Evolutionary conservation across 2,113 vertebrate genomes (phyloP), one percentile per base, ranked within the genome.

Genomic region (Rhynchomys soricoides): DNA sequence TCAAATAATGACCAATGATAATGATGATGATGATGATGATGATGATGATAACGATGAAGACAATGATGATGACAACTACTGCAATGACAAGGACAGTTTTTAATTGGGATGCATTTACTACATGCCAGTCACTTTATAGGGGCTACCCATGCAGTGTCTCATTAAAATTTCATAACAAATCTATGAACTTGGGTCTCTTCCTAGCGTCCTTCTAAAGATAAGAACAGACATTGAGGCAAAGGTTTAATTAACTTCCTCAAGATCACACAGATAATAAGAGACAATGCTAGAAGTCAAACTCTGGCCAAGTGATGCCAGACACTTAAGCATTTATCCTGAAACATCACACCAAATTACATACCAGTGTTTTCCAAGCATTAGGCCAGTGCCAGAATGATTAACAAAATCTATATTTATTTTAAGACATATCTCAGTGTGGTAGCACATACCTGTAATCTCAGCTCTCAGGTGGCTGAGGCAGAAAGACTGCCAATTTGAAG

Each of bases 241-340:
- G 34, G 66, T 50, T 91, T 91, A 92, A 95, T 74, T 62, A 95
- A 73, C 26, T 94, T 97, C 31, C 52, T 95, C 77, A 93, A 91
- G 66, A 93, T 91, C 52, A 95, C n/a, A 90, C 3, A 89, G 31
- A 29, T 40, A 90, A 89, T 71, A 86, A 48, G 43, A 68, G 70
- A 78, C 82, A 96, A 68, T 73, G 37, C 43, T 26, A 17, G 73
- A 94, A 97, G 89, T 64, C 50, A 74, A 95, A 90, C 17, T 26
- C 10, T 79, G 71, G 62, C 59, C 91, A 62, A 83, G 48, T 94
- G 62, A 85, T 83, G 82, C 82, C 86, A 75, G 89, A 89, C n/a
- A 95, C 82, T 83, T 78, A 95, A 91, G 74, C 48, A 62, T 86
- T 71, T 92, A 75, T 91, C 71, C 29, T 78, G n/a, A 94, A 95